A percentile compares a stretch with the other conserved stretches of the same genome.
phyloP scores from a whole-genome alignment of 2,113 vertebrate species.

The Chaetorhynchus papuensis region DNA sequence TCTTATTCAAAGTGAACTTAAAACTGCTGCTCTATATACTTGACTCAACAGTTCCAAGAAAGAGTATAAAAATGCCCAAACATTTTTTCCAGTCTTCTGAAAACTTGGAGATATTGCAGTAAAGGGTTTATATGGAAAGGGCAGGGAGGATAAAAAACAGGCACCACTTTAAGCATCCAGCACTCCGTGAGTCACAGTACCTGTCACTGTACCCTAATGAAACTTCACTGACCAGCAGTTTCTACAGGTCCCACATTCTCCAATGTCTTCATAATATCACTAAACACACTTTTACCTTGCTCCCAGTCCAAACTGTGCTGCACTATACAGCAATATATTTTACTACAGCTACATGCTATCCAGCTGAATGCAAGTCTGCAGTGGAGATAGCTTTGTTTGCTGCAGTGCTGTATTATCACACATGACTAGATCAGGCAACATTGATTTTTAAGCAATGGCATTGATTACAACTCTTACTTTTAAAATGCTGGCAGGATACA shows the following conservation, averaged over 20 bases:
- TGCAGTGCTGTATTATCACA: slow-evolving; percentile 10
- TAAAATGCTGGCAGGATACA: neutral
- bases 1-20: neutral
- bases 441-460: slow-evolving; percentile 33
- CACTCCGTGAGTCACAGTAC: neutral
- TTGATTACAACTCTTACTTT: slow-evolving; percentile 31
- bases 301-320: neutral
- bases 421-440: neutral
- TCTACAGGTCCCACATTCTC: neutral
- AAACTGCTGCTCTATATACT: neutral
- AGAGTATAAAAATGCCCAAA: neutral
- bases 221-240: neutral
- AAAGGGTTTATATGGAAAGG: neutral
- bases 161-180: neutral
- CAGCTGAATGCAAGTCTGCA: neutral
- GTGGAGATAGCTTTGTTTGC: neutral
- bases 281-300: neutral
- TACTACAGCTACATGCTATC: neutral
- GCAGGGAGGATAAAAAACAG: neutral
- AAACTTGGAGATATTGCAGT: neutral
- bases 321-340: neutral
- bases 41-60: neutral
- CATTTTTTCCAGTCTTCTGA: neutral
- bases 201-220: neutral
- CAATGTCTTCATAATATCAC: neutral